Conservation (phyloP, 2,797 vertebrate species). For the Anguilla anguilla region DNA sequence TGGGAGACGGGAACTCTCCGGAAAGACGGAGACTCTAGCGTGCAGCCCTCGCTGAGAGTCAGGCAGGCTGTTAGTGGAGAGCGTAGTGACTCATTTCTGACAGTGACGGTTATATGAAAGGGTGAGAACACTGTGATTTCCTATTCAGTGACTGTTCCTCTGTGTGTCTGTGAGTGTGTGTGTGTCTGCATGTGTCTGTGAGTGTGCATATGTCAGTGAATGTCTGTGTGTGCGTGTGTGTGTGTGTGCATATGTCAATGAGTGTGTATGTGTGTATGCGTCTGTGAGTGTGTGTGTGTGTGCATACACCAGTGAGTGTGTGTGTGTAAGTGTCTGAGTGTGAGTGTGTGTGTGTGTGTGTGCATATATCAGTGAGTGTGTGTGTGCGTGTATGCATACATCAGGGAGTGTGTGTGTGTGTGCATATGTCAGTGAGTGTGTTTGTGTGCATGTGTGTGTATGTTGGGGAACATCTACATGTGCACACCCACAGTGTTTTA, state of each 20-base stretch:
- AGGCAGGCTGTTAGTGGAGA: neutral
- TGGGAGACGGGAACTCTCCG: neutral
- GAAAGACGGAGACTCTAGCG: no score
- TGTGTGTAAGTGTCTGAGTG: neutral
- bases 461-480: neutral
- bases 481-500: neutral
- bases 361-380: no score
- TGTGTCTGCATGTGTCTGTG: no score
- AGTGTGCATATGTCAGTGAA: no score
- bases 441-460: neutral
- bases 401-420: no score
- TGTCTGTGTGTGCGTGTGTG: no score
- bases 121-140: neutral
- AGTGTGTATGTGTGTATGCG: neutral
- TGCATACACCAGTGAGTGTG: neutral
- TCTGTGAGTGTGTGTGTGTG: neutral
- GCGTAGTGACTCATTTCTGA: neutral
- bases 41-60: neutral
- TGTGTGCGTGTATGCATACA: neutral
- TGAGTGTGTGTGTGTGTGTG: no score
- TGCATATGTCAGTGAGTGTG: neutral
- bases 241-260: no score
- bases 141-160: neutral
- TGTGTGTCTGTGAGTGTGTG: neutral
- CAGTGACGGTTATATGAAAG: neutral